Conservation (phyloP, 2,888 invertebrate genomes). For the Callinectes sapidus region DNA sequence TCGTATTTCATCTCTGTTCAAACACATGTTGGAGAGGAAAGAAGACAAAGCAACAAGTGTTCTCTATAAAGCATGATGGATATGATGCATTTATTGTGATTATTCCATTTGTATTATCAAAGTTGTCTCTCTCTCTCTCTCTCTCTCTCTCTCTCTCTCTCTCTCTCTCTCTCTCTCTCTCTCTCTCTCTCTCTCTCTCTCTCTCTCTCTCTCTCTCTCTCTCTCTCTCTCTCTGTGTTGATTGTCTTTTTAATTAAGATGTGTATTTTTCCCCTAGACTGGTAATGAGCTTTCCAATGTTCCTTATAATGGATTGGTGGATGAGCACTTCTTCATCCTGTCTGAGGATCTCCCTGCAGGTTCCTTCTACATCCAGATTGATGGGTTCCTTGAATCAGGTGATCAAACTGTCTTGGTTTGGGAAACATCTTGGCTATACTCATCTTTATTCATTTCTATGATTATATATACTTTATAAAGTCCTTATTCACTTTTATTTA, state of each 20-base stretch:
- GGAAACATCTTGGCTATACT: background rate
- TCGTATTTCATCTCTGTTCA: background rate
- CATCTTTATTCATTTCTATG: background rate
- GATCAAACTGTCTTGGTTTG: background rate
- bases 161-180: constrained; percentile 44
- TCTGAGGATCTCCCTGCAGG: constrained; percentile 42
- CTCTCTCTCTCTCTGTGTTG: background rate
- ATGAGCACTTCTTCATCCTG: constrained; percentile 53
- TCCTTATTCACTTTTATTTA: background rate
- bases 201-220: background rate
- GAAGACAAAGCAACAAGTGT: background rate
- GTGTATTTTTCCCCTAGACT: background rate
- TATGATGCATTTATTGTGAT: background rate
- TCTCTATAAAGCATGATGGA: background rate
- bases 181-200: constrained; percentile 41
- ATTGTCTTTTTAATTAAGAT: background rate
- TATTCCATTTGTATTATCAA: background rate
- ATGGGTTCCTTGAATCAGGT: constrained; percentile 53
- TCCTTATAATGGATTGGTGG: constrained; percentile 36
- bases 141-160: constrained; percentile 40
- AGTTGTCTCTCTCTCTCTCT: background rate
- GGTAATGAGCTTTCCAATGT: constrained; percentile 31
- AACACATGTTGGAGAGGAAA: background rate
- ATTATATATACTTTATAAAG: background rate
- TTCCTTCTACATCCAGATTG: constrained; percentile 47